Evolutionary conservation across 1,140 invertebrate species (phyloP).

Genomic region (Leptopilina clavipes): DNA sequence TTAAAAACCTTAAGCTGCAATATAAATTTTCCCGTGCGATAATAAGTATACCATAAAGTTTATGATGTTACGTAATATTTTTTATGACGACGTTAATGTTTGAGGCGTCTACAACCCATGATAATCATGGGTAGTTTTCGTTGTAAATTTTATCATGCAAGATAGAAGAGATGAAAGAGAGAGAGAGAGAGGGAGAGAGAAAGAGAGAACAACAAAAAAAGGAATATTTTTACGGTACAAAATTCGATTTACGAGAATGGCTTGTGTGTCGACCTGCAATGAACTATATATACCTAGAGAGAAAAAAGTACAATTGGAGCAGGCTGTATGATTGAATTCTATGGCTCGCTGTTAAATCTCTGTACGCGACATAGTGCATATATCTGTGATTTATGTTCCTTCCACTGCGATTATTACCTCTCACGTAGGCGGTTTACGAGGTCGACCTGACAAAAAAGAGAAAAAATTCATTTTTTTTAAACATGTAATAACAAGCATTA

Average conservation of each 20-base stretch:
- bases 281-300: background rate
- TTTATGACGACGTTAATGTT: constrained; percentile 5
- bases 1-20: background rate
- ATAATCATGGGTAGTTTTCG: background rate
- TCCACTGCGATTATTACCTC: constrained; percentile 16
- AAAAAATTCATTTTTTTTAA: constrained; percentile 1
- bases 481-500: background rate
- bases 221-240: background rate
- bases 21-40: background rate
- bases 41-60: background rate
- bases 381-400: constrained; percentile 2
- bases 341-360: constrained; percentile 19
- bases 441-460: background rate
- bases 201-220: too few relatives aligned
- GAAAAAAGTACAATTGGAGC: constrained; percentile 14
- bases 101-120: constrained; percentile 1
- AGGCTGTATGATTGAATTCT: constrained; percentile 24
- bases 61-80: background rate
- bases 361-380: constrained; percentile 17
- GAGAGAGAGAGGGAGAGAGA: background rate
- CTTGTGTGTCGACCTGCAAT: background rate
- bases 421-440: constrained; percentile 9
- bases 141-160: background rate
- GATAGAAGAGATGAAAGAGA: background rate
- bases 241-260: constrained; percentile 3